A percentile compares a stretch with the other conserved stretches of the same genome.
Evolutionary conservation across 64 coral and sea anemone species (phyloP).

Genomic region (Cladopsammia gracilis): DNA sequence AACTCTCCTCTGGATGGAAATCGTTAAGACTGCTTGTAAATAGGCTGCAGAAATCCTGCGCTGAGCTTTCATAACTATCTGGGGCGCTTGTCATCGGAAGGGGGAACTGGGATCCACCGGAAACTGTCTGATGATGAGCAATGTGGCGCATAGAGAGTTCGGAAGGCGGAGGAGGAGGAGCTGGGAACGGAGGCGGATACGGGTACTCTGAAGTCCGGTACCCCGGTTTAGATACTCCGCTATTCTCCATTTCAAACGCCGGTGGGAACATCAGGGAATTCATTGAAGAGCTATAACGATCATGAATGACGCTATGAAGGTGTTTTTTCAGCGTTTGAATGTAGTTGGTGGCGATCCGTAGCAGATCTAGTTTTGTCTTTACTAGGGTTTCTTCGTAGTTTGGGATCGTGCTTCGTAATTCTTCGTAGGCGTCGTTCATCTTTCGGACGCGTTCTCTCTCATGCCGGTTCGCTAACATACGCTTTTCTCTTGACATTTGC

Average conservation of each 20-base stretch:
- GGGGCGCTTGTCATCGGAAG: neutral
- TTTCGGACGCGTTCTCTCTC: constrained; percentile 68
- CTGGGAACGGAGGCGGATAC: neutral
- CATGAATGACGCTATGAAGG: neutral
- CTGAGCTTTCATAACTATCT: neutral
- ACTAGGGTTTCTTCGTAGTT: constrained; percentile 33
- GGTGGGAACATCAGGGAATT: neutral
- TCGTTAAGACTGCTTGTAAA: neutral
- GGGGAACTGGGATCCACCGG: neutral
- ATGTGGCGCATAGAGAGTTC: neutral
- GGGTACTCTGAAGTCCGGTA: neutral
- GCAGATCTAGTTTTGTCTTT: constrained; percentile 52
- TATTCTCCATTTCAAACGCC: neutral
- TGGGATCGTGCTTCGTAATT: constrained; percentile 40
- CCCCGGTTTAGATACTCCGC: neutral
- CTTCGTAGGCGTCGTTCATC: constrained; percentile 71
- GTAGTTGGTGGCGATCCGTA: constrained; percentile 63
- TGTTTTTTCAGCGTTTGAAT: constrained; percentile 48
- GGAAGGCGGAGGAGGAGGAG: neutral
- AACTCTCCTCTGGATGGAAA: neutral
- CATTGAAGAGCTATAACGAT: neutral
- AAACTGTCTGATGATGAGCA: neutral
- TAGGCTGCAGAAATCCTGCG: neutral
- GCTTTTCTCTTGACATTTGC: constrained; percentile 36
- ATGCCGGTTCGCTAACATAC: constrained; percentile 49